Evolutionary conservation across 1,140 invertebrate genomes (phyloP).

Genomic region (Cryptotermes secundus): DNA sequence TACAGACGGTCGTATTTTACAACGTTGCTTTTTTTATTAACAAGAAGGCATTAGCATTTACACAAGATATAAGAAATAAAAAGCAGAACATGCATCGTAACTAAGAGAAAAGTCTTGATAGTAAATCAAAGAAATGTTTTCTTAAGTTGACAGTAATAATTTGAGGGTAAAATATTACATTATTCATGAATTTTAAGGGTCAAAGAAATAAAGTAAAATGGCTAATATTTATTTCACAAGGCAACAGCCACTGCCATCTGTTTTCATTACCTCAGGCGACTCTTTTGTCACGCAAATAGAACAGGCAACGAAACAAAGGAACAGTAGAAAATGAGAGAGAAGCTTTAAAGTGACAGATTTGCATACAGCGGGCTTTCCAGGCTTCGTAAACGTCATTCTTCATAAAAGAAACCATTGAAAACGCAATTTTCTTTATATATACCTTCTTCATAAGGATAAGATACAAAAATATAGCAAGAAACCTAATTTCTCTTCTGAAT

Average conservation of each 20-base stretch:
- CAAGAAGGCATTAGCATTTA: too few relatives aligned
- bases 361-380: neutral
- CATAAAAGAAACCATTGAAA: neutral
- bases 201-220: neutral
- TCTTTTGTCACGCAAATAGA: neutral
- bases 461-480: neutral
- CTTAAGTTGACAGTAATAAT: neutral
- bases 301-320: neutral
- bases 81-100: too few relatives aligned
- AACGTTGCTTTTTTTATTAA: too few relatives aligned
- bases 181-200: conserved; percentile 4
- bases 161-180: neutral
- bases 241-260: neutral
- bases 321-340: neutral
- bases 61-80: too few relatives aligned
- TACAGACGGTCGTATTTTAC: too few relatives aligned
- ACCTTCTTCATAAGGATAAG: neutral
- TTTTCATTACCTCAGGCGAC: neutral
- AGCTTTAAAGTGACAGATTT: neutral
- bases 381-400: neutral
- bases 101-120: too few relatives aligned
- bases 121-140: neutral
- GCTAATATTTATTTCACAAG: neutral
- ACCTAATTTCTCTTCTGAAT: neutral
- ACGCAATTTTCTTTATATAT: neutral